Percentiles rank a stretch among this genome's conserved stretches.
These are phyloP conservation scores for Drosophila hawaiiensis DNA, from an alignment of 2,888 invertebrate genomes.

Conservation along the genomic window DNA sequence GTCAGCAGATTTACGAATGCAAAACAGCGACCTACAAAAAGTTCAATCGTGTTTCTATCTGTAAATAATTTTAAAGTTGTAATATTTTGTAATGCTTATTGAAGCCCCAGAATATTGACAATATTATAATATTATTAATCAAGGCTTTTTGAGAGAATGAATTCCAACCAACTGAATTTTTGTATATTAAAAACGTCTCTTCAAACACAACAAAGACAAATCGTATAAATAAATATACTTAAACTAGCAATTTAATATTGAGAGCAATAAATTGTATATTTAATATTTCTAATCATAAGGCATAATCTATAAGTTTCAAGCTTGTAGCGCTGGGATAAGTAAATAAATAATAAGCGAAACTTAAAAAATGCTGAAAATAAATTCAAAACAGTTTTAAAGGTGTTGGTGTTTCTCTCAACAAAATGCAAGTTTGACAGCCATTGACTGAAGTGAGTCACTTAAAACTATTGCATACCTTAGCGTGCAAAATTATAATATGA, in stretches of 20 bases:
- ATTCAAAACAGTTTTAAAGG: background rate
- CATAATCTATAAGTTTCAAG: background rate
- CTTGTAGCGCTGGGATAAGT: background rate
- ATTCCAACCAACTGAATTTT: background rate
- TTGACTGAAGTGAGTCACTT: background rate
- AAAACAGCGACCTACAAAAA: background rate
- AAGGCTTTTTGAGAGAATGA: background rate
- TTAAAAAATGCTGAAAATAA: background rate
- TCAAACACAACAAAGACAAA: background rate
- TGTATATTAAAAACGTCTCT: too few species aligned
- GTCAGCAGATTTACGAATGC: too few species aligned
- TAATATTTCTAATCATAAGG: too few species aligned
- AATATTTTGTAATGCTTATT: background rate
- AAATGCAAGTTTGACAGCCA: constrained; percentile 10
- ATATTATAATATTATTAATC: background rate
- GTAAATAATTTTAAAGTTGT: accelerated
- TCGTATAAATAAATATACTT: background rate
- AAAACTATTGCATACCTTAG: constrained; percentile 36
- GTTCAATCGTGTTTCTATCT: background rate
- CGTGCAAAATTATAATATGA: background rate
- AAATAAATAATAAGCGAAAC: background rate
- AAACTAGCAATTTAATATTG: background rate
- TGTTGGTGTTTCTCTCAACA: too few species aligned
- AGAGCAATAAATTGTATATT: background rate
- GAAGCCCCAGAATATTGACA: background rate